Percentiles rank a stretch among this genome's conserved stretches.
These are phyloP conservation scores for Condylura cristata DNA, from an alignment of 2,113 vertebrate genomes.

Conservation along the genomic window DNA sequence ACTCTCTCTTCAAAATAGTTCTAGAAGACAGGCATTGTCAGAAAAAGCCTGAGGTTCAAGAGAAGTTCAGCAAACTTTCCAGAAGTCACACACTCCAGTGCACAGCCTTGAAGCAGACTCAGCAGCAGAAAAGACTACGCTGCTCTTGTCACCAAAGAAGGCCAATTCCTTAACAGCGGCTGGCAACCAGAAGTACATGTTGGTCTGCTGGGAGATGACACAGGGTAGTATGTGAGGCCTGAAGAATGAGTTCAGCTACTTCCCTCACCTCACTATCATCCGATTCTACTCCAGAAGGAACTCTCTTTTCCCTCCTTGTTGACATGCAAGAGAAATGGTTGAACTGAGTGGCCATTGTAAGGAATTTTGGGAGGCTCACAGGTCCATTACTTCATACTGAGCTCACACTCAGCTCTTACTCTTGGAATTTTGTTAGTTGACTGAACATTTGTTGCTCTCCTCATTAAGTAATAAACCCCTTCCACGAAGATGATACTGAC, in stretches of 20 bases:
- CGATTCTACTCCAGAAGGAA: no score
- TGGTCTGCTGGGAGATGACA: background rate
- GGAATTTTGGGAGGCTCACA: background rate
- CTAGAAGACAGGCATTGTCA: background rate
- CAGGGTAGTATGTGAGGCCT: no score
- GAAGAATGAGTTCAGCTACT: no score
- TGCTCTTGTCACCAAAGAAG: background rate
- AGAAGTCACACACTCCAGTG: background rate
- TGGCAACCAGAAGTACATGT: background rate
- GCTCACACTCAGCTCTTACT: background rate
- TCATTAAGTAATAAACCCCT: background rate
- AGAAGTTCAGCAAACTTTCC: slow-evolving; percentile 17
- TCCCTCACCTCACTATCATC: no score
- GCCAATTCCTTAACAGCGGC: background rate
- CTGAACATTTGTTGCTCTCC: background rate
- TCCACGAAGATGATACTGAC: background rate
- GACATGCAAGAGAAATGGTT: background rate
- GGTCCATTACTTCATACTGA: background rate
- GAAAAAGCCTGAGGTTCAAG: background rate
- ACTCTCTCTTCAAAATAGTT: background rate
- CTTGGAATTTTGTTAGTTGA: background rate
- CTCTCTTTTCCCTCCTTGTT: no score
- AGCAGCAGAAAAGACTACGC: background rate
- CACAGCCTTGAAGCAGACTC: background rate
- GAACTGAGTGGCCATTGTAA: background rate